Evolutionary conservation across 2,797 vertebrate genomes (phyloP), one percentile per base, ranked within the genome.

Genomic region (Lepus townsendii): DNA sequence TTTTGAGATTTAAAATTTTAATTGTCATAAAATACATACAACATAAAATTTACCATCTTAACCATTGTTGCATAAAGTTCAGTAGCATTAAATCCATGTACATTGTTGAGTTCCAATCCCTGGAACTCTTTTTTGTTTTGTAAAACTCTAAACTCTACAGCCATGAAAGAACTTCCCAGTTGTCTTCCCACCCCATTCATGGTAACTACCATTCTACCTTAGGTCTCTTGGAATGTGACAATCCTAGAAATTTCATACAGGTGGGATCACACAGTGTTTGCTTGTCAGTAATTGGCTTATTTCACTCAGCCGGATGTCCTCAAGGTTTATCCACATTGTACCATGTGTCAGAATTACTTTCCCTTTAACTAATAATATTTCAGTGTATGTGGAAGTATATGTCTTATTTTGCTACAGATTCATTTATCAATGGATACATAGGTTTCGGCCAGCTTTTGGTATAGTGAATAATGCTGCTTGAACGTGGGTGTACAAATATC

Each of bases 1-100:
- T 57, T 35, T 68, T 75, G 57, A 85, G 38, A 62, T 73, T 87
- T 24, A 73, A 85, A 87, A 13, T 47, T 88, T 71, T 30, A 72
- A 54, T 32, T 72, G 9, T 85, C 65, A 24, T 69, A 90, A 93
- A 84, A 90, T 80, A 47, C 47, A 82, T 14, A n/a, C 54, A 90
- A 72, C 1, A 57, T 38, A 87, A 84, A 86, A 73, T 16, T 79
- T 86, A 50, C 27, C 26, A 30, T 65, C 30, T 86, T 92, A 86
- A 52, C 30, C 3, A 52, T 66, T 92, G 83, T 95, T 88, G 35
- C 17, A 3, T 80, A 13, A 1, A 19, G 22, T 60, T 93, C 60
- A 94, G 27, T 66, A 30, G 30, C 13, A 10, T 50, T 72, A 76
- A 80, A 3, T 77, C 14, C 19, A 87, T 52, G 65, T 10, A 85